These are phyloP conservation scores for Chrysolina oricalcia DNA, from an alignment of 2,888 invertebrate species.

Conservation along the genomic window DNA sequence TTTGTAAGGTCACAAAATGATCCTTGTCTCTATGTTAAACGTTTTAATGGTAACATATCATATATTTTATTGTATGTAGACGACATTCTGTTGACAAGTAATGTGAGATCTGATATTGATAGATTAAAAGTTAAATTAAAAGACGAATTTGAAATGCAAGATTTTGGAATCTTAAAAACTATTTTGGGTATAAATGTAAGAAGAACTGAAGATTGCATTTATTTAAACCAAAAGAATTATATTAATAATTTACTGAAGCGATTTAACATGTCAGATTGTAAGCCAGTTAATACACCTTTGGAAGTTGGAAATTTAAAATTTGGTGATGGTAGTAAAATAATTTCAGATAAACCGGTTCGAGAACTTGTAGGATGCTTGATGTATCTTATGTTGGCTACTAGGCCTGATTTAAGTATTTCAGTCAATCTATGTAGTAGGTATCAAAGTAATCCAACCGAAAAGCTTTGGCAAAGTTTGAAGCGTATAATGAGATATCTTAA, in stretches of 20 bases:
- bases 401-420: slow-evolving; percentile 26
- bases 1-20: slow-evolving; percentile 54
- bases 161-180: slow-evolving; percentile 51
- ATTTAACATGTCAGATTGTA: slow-evolving; percentile 59
- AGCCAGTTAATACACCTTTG: slow-evolving; percentile 34
- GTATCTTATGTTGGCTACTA: slow-evolving; percentile 26
- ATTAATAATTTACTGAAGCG: slow-evolving; percentile 54
- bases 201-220: slow-evolving; percentile 47
- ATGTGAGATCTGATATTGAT: slow-evolving; percentile 44
- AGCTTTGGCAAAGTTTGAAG: slow-evolving; percentile 1
- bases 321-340: slow-evolving; percentile 10
- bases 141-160: slow-evolving; percentile 58
- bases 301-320: slow-evolving; percentile 18
- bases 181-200: slow-evolving; percentile 60
- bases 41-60: slow-evolving; percentile 25
- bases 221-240: slow-evolving; percentile 56
- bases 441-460: slow-evolving; percentile 20
- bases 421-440: slow-evolving; percentile 24
- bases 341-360: slow-evolving; percentile 25
- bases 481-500: slow-evolving; percentile 8
- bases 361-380: slow-evolving; percentile 27
- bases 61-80: slow-evolving; percentile 60
- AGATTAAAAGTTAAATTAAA: slow-evolving; percentile 51
- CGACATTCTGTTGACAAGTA: slow-evolving; percentile 57
- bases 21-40: slow-evolving; percentile 56